Base-by-base conservation (phyloP, 2,888 invertebrate genomes). In the Metalampra italica region DNA sequence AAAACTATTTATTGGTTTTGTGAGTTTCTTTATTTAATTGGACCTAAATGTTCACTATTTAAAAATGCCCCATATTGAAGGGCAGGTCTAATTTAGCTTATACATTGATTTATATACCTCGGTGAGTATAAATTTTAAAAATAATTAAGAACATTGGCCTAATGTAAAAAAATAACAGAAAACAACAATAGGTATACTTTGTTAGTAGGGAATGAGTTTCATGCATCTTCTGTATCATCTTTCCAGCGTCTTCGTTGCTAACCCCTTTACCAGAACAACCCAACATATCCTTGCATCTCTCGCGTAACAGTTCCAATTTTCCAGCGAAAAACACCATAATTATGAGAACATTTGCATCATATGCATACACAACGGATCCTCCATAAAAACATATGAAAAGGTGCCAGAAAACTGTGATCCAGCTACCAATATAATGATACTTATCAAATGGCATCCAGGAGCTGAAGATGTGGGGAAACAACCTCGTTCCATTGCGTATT, bases 361-460 rank as follows among this genome's bases (percentile, higher is more conserved):
- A 86, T 9, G 81, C 71, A 4, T 68, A 74, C 73, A 85, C 70
- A 13, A 76, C 67, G n/a, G 50, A 8, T 42, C 69, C 77, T 30
- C 86, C 86, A 50, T 79, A 80, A 1, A 59, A 62, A 50, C 78
- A 78, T 7, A 79, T 14, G 0, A 63, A 30, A 8, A 56, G 52
- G 49, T 87, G 86, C 75, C 78, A 78, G 0, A 68, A 13, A 7
- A 84, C 67, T 2, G 79, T 82, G 1, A 83, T 62, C 82, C 82
- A 87, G 42, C 62, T 66, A 7, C 84, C 84, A 8, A 85, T 83
- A 8, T 66, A 68, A 32, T 68, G 62, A 46, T 82, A 67, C 47
- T 85, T 85, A 51, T 87, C 76, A 55, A 82, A 71, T 1, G 86
- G 85, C 66, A 80, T 68, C 85, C 85, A 88, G 12, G 86, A 76